Evolutionary conservation across 2,113 vertebrate species (phyloP), one percentile per base, ranked within the genome.

Genomic region (Crotophaga sulcirostris): DNA sequence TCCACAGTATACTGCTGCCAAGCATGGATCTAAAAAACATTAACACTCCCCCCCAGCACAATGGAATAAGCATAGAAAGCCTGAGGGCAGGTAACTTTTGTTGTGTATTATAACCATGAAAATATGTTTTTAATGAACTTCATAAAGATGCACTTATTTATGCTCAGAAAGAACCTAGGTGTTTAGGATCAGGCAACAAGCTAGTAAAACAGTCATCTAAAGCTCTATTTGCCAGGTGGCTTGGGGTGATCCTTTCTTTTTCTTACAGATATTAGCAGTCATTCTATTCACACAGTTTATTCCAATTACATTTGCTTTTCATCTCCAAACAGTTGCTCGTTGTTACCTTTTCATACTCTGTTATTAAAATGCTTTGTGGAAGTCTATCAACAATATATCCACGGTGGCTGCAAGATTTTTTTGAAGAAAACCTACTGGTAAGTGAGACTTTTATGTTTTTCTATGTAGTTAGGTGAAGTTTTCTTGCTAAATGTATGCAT

Each of bases 261-360:
- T 58, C 31, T 49, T 33, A 51, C 3, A 68, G 20, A 14, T 60
- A 23, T 16, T 78, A 42, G 6, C 0, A 0, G 0, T 87, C 47
- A 33, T 36, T 60, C 10, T 49, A 12, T 73, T 83, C 36, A 90
- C 16, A 18, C 0, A 1, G 10, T 68, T 75, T 85, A 73, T 59
- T 87, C 26, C n/a, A 63, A 47, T 87, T 83, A 83, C 15, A 21
- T 87, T 90, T 73, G 26, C 23, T 75, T 90, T 91, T 87, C 40
- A 60, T 85, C 73, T 93, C n/a, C 29, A 38, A 8, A 26, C 7
- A 52, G 31, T 69, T 87, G 33, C 10, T 51, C 4, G 0, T 16
- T 79, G 38, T 86, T 83, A 58, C 5, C 13, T 90, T 58, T 49
- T 84, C 52, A 44, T 51, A 59, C 5, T 34, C 21, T 72, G 28